Percentiles rank a stretch among this genome's conserved stretches.
These are phyloP conservation scores for Epirrhoe tristata DNA, from an alignment of 2,888 invertebrate species.

Conservation along the genomic window DNA sequence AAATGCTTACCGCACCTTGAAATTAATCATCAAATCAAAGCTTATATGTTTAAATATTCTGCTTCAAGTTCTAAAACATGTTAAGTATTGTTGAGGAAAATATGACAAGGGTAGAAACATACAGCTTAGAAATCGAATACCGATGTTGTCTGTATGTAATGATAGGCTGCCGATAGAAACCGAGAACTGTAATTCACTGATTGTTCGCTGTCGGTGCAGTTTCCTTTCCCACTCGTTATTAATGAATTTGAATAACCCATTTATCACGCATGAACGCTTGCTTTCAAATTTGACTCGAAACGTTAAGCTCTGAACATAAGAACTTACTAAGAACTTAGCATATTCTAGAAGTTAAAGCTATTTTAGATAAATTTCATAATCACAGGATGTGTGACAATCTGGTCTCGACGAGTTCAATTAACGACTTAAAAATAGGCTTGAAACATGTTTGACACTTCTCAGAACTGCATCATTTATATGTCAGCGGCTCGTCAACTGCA, in stretches of 20 bases:
- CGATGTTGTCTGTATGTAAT: constrained; percentile 59
- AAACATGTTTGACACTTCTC: constrained; percentile 17
- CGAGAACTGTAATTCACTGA: constrained; percentile 61
- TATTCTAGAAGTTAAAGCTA: not conserved
- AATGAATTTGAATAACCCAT: constrained; percentile 58
- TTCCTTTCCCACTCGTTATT: constrained; percentile 67
- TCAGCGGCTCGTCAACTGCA: constrained; percentile 21
- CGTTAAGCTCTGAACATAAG: not conserved
- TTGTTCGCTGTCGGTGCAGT: constrained; percentile 60
- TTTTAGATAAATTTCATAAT: constrained; percentile 18
- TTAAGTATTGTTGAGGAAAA: not conserved
- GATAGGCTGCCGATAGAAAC: constrained; percentile 58
- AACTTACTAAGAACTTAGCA: not conserved
- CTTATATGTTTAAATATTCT: not conserved
- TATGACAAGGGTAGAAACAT: constrained; percentile 35
- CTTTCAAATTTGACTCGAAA: constrained; percentile 50
- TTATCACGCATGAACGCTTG: constrained; percentile 49
- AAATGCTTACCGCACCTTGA: constrained; percentile 2
- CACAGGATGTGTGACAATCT: constrained; percentile 30
- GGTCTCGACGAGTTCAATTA: constrained; percentile 23
- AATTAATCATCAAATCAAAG: not conserved
- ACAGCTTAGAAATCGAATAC: constrained; percentile 48
- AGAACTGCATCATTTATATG: constrained; percentile 27
- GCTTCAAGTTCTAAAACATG: not conserved
- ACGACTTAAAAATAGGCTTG: constrained; percentile 29